A percentile compares a stretch with the other conserved stretches of the same genome.
phyloP scores from a whole-genome alignment of 2,797 vertebrate species.

The Propithecus perrieri region DNA sequence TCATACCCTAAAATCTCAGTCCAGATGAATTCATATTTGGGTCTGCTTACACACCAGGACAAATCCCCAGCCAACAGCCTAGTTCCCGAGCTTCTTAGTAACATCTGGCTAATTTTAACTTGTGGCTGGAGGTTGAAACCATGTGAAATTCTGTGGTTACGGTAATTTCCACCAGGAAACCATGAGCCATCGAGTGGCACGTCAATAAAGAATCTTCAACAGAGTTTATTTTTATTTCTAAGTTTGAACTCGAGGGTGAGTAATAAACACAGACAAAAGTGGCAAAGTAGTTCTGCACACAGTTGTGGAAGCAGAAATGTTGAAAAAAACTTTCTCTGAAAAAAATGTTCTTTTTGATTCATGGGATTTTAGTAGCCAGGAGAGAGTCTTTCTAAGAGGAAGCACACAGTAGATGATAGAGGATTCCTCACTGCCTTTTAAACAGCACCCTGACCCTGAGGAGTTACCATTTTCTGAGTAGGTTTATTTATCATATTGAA shows the following conservation, averaged over 20 bases:
- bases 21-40: not conserved
- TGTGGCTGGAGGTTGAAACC: slow-evolving; percentile 52
- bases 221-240: not conserved
- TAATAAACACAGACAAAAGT: not conserved
- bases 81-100: not conserved
- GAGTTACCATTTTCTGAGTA: not conserved
- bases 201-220: not conserved
- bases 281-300: not conserved
- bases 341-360: not conserved
- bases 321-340: not conserved
- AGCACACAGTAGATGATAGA: not conserved
- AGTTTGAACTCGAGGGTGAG: not conserved
- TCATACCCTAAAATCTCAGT: not conserved
- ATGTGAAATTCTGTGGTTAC: slow-evolving; percentile 16
- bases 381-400: not conserved
- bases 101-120: slow-evolving; percentile 46
- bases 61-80: not conserved
- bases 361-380: not conserved
- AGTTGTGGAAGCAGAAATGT: not conserved
- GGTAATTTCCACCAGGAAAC: slow-evolving; percentile 54
- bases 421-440: not conserved
- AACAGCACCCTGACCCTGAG: not conserved
- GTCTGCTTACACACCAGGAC: not conserved
- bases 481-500: not conserved
- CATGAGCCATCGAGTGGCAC: not conserved